phyloP scores from a whole-genome alignment of 2,888 invertebrate species.

The Baronia brevicornis region DNA sequence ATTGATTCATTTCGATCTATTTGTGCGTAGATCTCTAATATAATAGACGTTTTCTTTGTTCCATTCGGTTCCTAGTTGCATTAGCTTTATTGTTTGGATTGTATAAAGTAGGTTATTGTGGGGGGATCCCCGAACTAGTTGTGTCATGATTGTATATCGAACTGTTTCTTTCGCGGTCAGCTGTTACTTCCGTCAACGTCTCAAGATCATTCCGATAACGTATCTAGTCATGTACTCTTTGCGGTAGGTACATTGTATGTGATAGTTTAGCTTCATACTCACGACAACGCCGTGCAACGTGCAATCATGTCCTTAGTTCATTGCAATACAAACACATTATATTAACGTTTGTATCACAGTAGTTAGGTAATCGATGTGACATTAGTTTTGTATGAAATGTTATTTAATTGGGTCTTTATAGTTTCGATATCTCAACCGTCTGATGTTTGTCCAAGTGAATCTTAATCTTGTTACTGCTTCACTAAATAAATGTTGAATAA shows the following conservation, averaged over 20 bases:
- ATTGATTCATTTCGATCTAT: slow-evolving; percentile 36
- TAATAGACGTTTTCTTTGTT: slow-evolving; percentile 24
- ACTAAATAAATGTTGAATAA: slow-evolving; percentile 56
- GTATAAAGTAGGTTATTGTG: slow-evolving; percentile 73
- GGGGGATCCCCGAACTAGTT: slow-evolving; percentile 37
- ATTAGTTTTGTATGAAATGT: slow-evolving; percentile 52
- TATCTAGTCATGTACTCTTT: slow-evolving; percentile 56
- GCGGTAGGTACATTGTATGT: slow-evolving; percentile 50
- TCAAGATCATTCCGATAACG: slow-evolving; percentile 42
- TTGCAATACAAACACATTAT: slow-evolving; percentile 33
- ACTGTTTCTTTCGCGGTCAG: slow-evolving; percentile 20
- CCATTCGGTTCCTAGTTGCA: slow-evolving; percentile 23
- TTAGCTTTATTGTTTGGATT: slow-evolving; percentile 34
- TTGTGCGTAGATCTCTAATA: slow-evolving; percentile 30
- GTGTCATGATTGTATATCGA: slow-evolving; percentile 22
- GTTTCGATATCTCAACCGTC: slow-evolving; percentile 35
- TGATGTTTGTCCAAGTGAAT: slow-evolving; percentile 45
- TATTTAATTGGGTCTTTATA: slow-evolving; percentile 27
- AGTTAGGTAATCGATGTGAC: slow-evolving; percentile 61
- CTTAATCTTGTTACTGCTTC: slow-evolving; percentile 54
- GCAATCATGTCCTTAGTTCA: slow-evolving; percentile 28
- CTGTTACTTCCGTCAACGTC: slow-evolving; percentile 27
- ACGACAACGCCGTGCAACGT: slow-evolving; percentile 43
- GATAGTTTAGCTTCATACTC: slow-evolving; percentile 46
- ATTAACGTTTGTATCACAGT: slow-evolving; percentile 41